A percentile compares a stretch with the other conserved stretches of the same genome.
phyloP scores from a whole-genome alignment of 2,888 invertebrate genomes.

The Amblyjoppa proteus region DNA sequence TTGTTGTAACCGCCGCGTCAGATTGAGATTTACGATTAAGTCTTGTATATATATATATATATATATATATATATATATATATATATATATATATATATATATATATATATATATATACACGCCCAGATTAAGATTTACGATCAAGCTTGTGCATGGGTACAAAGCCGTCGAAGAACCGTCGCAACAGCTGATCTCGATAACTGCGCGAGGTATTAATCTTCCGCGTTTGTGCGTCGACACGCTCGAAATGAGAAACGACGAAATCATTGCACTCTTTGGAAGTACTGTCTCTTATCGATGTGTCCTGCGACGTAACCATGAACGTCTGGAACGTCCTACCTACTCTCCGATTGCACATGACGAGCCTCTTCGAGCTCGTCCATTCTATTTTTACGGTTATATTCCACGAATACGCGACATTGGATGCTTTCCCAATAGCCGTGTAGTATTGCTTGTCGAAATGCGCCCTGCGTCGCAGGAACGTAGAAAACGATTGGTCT shows the following conservation, averaged over 20 bases:
- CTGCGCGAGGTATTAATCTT: not conserved
- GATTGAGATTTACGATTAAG: not conserved
- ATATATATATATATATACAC: no score
- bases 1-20: not conserved
- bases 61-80: not conserved
- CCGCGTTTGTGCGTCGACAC: no score
- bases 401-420: not conserved
- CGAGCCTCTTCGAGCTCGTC: not conserved
- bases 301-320: not conserved
- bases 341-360: not conserved
- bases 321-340: no score
- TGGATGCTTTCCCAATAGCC: not conserved
- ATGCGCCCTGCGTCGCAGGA: not conserved
- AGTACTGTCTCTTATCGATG: not conserved
- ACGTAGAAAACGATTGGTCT: not conserved
- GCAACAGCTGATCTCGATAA: not conserved
- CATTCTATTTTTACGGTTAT: not conserved
- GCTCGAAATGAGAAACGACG: not conserved
- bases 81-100: not conserved
- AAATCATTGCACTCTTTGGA: not conserved
- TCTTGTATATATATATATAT: not conserved
- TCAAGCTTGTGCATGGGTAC: not conserved
- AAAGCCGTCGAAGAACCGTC: not conserved
- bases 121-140: not conserved
- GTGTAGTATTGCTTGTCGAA: not conserved